These are phyloP conservation scores for Drosophila siamana DNA, from an alignment of 2,888 invertebrate species.

Conservation along the genomic window DNA sequence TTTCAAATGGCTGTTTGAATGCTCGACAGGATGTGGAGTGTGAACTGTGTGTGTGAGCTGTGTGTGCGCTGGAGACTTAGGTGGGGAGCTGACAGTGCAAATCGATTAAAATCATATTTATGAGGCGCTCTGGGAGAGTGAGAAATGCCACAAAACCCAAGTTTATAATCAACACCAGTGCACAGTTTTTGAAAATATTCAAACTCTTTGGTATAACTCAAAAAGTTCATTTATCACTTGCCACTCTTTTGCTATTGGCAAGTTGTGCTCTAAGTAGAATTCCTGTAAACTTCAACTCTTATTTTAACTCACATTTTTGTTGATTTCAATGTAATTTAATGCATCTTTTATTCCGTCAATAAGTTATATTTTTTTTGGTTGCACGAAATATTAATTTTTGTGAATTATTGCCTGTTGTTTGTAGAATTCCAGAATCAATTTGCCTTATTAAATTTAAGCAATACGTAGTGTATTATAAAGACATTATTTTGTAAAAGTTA, in stretches of 20 bases:
- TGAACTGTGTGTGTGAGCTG: not conserved
- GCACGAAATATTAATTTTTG: no score
- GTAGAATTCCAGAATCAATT: no score
- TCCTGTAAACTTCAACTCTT: no score
- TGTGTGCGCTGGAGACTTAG: not conserved
- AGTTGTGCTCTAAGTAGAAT: not conserved
- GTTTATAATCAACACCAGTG: constrained; percentile 23
- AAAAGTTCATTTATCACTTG: not conserved
- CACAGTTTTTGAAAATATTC: constrained; percentile 1
- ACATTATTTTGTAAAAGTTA: no score
- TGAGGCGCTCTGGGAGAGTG: constrained; percentile 44
- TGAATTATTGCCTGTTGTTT: no score
- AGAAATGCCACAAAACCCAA: constrained; percentile 9
- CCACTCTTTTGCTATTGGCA: not conserved
- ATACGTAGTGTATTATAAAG: no score
- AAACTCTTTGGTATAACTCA: not conserved
- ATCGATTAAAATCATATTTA: constrained; percentile 78
- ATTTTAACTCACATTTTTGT: no score
- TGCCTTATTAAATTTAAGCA: no score
- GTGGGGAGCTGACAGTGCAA: constrained; percentile 39
- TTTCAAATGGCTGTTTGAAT: constrained; percentile 65
- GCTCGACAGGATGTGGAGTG: not conserved
- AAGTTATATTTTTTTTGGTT: no score
- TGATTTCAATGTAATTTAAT: no score
- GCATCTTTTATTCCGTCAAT: no score